These are phyloP conservation scores for Dreissena rostriformis DNA, from an alignment of 1,140 invertebrate species.

Conservation along the genomic window DNA sequence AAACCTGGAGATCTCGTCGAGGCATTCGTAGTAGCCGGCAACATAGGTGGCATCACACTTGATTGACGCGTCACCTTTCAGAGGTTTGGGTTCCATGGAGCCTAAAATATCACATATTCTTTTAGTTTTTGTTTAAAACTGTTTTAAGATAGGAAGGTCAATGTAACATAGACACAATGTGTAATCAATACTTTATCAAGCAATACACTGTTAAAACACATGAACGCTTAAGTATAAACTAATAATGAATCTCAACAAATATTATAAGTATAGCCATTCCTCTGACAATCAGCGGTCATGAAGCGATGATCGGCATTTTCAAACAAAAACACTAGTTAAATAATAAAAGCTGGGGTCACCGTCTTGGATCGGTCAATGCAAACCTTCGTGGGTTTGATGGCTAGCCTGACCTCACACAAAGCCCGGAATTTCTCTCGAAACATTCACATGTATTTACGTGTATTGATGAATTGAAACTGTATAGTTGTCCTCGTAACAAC, in stretches of 20 bases:
- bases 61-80: not conserved
- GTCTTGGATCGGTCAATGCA: no score
- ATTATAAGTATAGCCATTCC: not conserved
- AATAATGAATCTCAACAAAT: not conserved
- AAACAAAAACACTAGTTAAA: no score
- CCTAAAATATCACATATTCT: no score
- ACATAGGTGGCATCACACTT: slow-evolving; percentile 1
- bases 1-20: slow-evolving; percentile 33
- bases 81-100: no score
- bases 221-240: not conserved
- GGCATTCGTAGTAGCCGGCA: slow-evolving; percentile 41
- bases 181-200: not conserved
- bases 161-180: not conserved
- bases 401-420: not conserved
- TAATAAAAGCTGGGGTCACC: no score
- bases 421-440: not conserved
- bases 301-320: not conserved
- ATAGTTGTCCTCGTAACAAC: not conserved
- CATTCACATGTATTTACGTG: not conserved
- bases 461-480: not conserved
- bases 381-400: not conserved
- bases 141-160: not conserved
- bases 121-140: no score
- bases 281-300: no score
- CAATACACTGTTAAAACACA: not conserved